These are phyloP conservation scores for Agonopterix arenella DNA, from an alignment of 2,888 invertebrate genomes.

Conservation along the genomic window DNA sequence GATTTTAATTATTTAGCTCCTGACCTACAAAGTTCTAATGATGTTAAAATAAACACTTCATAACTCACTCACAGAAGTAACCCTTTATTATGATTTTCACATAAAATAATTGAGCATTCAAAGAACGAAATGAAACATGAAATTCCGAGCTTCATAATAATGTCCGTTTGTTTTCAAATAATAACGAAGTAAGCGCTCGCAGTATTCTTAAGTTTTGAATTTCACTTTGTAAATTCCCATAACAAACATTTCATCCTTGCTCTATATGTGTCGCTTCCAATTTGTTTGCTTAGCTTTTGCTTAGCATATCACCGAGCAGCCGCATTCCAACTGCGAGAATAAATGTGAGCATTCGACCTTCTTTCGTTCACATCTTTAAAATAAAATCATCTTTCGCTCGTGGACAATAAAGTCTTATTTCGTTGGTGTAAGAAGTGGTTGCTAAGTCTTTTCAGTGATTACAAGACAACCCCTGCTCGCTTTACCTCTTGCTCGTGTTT, in stretches of 20 bases:
- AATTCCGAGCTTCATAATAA: too few species aligned
- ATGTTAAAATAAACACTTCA: too few species aligned
- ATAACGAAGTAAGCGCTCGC: too few species aligned
- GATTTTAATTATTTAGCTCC: too few species aligned
- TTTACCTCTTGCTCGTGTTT: constrained; percentile 56
- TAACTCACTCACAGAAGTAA: too few species aligned
- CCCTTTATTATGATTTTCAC: too few species aligned
- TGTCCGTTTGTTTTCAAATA: too few species aligned
- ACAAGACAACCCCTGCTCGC: constrained; percentile 25
- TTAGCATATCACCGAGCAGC: constrained; percentile 65
- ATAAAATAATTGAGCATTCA: too few species aligned
- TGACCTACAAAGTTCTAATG: too few species aligned
- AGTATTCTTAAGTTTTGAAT: neutral
- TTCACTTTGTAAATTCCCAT: constrained; percentile 8
- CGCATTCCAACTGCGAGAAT: constrained; percentile 55
- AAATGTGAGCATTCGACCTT: constrained; percentile 55
- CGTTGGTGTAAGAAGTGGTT: constrained; percentile 6
- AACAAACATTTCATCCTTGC: constrained; percentile 36
- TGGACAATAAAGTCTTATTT: constrained; percentile 6
- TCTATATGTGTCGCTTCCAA: constrained; percentile 48
- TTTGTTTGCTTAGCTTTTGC: constrained; percentile 69
- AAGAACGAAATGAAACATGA: too few species aligned
- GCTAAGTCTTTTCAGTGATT: neutral
- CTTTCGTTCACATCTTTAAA: constrained; percentile 16
- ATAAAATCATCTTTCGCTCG: constrained; percentile 7